Conservation (phyloP, 2,888 invertebrate species). For the Ferrisia virgata region DNA sequence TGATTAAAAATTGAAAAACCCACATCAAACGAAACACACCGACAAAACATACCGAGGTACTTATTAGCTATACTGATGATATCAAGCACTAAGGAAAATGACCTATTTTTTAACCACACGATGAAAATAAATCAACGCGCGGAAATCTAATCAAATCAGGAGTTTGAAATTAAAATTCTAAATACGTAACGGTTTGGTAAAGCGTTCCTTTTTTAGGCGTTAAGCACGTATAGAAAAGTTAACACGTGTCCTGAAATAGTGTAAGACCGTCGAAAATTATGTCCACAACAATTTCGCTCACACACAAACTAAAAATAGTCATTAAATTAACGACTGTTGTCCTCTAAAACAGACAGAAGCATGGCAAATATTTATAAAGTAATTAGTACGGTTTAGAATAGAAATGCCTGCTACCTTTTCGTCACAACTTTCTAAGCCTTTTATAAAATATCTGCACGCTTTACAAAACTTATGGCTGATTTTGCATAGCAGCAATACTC, state of each 20-base stretch:
- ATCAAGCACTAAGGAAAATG: not conserved
- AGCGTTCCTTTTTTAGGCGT: not conserved
- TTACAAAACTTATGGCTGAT: not conserved
- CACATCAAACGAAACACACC: too few species aligned
- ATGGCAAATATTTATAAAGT: constrained; percentile 2
- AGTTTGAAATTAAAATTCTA: not conserved
- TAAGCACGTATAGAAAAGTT: not conserved
- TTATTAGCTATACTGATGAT: too few species aligned
- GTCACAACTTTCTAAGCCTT: not conserved
- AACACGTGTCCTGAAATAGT: not conserved
- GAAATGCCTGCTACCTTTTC: not conserved
- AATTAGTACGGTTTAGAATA: not conserved
- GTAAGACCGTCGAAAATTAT: not conserved
- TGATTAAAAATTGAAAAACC: too few species aligned
- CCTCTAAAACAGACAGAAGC: not conserved
- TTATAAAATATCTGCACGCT: not conserved
- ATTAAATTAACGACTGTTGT: constrained; percentile 17
- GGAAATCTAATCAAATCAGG: not conserved
- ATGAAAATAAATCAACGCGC: not conserved
- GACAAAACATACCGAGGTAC: too few species aligned
- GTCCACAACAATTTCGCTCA: not conserved
- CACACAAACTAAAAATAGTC: not conserved
- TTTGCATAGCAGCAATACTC: not conserved
- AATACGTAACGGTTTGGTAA: not conserved
- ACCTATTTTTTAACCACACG: not conserved